Base-by-base conservation (phyloP, 1,140 invertebrate genomes). In the Habropoda laboriosa region DNA sequence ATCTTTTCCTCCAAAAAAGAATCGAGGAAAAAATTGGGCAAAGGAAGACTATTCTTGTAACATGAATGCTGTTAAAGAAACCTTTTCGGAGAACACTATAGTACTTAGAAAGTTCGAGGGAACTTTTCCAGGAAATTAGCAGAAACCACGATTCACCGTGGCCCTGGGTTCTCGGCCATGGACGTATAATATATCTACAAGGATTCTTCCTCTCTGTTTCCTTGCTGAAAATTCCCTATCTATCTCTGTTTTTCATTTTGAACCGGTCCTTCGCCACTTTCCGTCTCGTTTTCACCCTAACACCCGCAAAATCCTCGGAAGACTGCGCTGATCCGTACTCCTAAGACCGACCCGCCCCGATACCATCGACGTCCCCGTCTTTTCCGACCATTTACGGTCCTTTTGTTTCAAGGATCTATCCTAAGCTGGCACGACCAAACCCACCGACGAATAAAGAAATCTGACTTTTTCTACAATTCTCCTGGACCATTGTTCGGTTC, bases 341-440 rank as follows among this genome's bases (percentile, higher is more conserved):
- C n/a, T 40, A 57, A 45, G 32, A 38, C 40, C 27, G 49, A 55
- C 27, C 71, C 27, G n/a, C 42, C 10, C 47, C 61, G 83, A 79
- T 88, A 86, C 61, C 66, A 74, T 85, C 66, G 67, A 57, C 24
- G 21, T 66, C 45, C 55, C 32, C 27, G 71, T 27, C 61, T 82
- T 72, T 60, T 68, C 45, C 57, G 72, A 35, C 63, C 81, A 86
- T 86, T 82, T 82, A 84, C 57, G n/a, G 32, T 73, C 57, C 76
- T 85, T 81, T 89, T 87, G 79, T 83, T 61, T 86, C 42, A 63
- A 80, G 68, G 16, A 83, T 76, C 60, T 60, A 74, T 71, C 78
- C 70, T 18, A 49, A 35, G 57, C 51, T 51, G 63, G 53, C 49
- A 66, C 58, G 57, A 24, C 38, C 16, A 35, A 64, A 38, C 35